Evolutionary conservation across 2,888 invertebrate species (phyloP).

Genomic region (Ectemnius cavifrons): DNA sequence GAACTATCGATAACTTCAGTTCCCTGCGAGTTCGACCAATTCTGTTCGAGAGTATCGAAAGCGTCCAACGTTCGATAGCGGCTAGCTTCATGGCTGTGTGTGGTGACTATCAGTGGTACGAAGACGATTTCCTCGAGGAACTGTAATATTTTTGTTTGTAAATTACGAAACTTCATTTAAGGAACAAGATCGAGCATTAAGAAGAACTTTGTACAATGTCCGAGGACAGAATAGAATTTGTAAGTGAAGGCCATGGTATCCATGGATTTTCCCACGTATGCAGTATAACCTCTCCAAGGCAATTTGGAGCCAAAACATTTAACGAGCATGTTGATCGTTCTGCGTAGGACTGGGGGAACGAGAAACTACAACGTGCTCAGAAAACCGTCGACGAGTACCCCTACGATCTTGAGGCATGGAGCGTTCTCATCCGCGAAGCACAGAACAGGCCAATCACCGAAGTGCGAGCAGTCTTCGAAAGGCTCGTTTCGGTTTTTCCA

Average conservation of each 20-base stretch:
- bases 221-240: slow-evolving; percentile 68
- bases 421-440: slow-evolving; percentile 94
- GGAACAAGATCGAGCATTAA: not conserved
- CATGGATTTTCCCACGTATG: not conserved
- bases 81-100: not conserved
- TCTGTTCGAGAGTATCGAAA: no score
- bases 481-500: slow-evolving; percentile 95
- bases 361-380: slow-evolving; percentile 89
- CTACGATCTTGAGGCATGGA: slow-evolving; percentile 99
- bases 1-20: no score
- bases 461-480: slow-evolving; percentile 94
- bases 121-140: not conserved
- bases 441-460: slow-evolving; percentile 93
- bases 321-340: not conserved
- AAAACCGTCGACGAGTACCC: slow-evolving; percentile 91
- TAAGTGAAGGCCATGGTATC: slow-evolving; percentile 51
- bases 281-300: not conserved
- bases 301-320: not conserved
- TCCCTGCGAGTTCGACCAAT: no score
- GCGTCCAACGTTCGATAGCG: not conserved
- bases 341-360: slow-evolving; percentile 91
- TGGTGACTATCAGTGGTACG: not conserved
- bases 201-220: slow-evolving; percentile 52
- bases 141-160: slow-evolving; percentile 7
- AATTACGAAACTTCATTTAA: slow-evolving; percentile 20